A percentile compares a stretch with the other conserved stretches of the same genome.
These are phyloP conservation scores for Periophthalmus magnuspinnatus DNA, from an alignment of 2,797 vertebrate genomes.

Conservation along the genomic window DNA sequence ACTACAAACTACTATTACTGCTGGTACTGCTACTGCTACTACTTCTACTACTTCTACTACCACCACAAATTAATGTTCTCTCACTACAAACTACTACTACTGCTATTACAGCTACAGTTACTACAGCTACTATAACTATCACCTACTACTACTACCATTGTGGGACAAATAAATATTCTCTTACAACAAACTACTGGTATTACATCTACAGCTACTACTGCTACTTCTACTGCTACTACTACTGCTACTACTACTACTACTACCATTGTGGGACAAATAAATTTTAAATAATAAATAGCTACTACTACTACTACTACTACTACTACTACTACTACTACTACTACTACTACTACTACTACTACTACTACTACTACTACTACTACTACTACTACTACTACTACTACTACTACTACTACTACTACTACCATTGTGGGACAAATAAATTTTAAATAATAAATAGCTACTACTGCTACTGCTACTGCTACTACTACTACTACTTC, in stretches of 20 bases:
- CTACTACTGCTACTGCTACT: too few relatives aligned
- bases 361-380: not conserved
- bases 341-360: not conserved
- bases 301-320: not conserved
- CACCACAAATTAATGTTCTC: too few relatives aligned
- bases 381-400: too few relatives aligned
- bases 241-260: too few relatives aligned
- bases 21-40: not conserved
- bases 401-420: too few relatives aligned
- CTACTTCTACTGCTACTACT: not conserved
- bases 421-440: too few relatives aligned
- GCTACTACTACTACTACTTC: accelerated
- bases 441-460: too few relatives aligned
- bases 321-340: not conserved
- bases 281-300: too few relatives aligned
- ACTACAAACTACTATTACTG: not conserved
- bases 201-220: not conserved
- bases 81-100: too few relatives aligned
- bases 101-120: too few relatives aligned
- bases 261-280: too few relatives aligned
- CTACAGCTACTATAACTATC: not conserved
- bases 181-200: not conserved
- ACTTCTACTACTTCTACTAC: not conserved
- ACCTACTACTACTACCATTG: not conserved
- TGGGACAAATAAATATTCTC: too few relatives aligned